Evolutionary conservation across 2,888 invertebrate species (phyloP).

Genomic region (Piscicola geometra): DNA sequence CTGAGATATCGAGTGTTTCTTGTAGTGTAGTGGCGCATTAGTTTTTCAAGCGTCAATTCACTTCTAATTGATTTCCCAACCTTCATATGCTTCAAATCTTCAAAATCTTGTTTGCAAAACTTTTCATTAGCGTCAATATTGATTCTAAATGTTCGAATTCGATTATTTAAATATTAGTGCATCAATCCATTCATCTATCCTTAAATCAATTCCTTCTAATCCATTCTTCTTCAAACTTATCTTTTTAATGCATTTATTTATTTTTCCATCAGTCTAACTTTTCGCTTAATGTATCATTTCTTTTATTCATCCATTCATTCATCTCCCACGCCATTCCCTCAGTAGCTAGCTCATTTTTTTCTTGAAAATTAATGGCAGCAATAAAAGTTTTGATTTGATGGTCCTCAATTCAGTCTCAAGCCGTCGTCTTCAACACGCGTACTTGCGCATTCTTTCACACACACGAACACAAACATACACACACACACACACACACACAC

Average conservation of each 20-base stretch:
- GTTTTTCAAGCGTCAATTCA: background rate
- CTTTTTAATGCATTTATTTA: background rate
- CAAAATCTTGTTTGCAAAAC: background rate
- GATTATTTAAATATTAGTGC: too few species aligned
- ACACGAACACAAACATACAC: slow-evolving; percentile 14
- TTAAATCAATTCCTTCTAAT: background rate
- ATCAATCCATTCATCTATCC: background rate
- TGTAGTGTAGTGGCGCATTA: too few species aligned
- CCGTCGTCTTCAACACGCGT: slow-evolving; percentile 18
- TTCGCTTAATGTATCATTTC: background rate
- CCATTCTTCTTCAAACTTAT: too few species aligned
- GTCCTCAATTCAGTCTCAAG: slow-evolving; percentile 32
- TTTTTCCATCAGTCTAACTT: background rate
- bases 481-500: slow-evolving; percentile 12
- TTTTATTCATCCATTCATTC: background rate
- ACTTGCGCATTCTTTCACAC: slow-evolving; percentile 13
- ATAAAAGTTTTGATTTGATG: slow-evolving; percentile 33
- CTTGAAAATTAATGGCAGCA: slow-evolving; percentile 31
- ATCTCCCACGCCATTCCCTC: background rate
- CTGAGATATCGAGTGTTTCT: too few species aligned
- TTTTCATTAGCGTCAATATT: background rate
- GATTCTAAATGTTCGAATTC: too few species aligned
- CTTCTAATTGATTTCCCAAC: too few species aligned
- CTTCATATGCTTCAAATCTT: too few species aligned
- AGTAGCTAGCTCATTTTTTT: slow-evolving; percentile 11